Base-by-base conservation (phyloP, 2,797 vertebrate genomes). In the Poeciliopsis gracilis region DNA sequence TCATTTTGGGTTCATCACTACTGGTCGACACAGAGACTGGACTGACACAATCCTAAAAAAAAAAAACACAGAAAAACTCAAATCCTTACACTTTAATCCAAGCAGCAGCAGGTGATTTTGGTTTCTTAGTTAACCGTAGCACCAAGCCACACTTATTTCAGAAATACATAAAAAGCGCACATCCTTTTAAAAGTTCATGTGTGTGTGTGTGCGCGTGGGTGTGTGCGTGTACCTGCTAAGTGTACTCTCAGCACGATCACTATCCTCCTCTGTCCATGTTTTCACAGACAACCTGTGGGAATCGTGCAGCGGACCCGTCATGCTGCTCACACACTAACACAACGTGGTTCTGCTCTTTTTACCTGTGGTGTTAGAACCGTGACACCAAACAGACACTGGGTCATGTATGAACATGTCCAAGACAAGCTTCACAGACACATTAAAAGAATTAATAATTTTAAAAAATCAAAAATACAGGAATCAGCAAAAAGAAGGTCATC, bases 281-380 rank as follows among this genome's bases (percentile, higher is more conserved):
- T 93, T 96, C 78, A 94, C 55, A 0, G 95, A 90, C 10, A 93
- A 79, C 8, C 83, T 87, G 15, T 92, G 91, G 67, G 84, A 91
- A 73, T 90, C 89, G 43, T 95, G 94, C 59, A 85, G 89, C 74
- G 90, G 93, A 47, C 87, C 93, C 0, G 82, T 94, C 96, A 96
- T 97, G 63, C 92, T 94, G 51, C 46, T 67, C 67, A 82, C 61
- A 82, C 72, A 85, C 2, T 55, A 55, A 53, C 67, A 57, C 57
- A 72, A n/a, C 59, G 46, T 25, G n/a, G 43, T 28, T 70, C 49
- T 79, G 8, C 15, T 71, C 47, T 61, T 69, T 69, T 78, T 55
- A 43, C 6, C 73, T 23, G 51, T 73, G 15, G 28, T 72, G 25
- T 55, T 15, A 30, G 16, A 59, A 43, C n/a, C 61, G 25, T 46